Evolutionary conservation across 2,797 vertebrate species (phyloP).

Genomic region (Australoheros facetus): DNA sequence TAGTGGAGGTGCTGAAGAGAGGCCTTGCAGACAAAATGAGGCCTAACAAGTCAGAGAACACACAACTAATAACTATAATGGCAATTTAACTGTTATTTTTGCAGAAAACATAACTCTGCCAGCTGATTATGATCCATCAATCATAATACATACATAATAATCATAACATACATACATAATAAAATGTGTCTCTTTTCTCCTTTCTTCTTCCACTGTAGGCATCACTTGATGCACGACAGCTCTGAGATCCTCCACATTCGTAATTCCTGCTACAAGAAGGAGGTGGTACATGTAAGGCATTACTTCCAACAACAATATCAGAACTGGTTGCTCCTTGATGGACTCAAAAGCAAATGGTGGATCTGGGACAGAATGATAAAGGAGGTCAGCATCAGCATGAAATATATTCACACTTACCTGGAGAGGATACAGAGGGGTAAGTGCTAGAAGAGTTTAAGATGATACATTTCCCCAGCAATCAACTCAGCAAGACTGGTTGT

Average conservation of each 20-base stretch:
- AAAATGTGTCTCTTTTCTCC: background rate
- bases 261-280: slow-evolving; percentile 82
- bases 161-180: background rate
- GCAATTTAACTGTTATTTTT: background rate
- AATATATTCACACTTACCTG: slow-evolving; percentile 85
- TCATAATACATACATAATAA: too few species aligned
- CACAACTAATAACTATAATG: background rate
- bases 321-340: slow-evolving; percentile 89
- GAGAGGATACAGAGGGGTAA: slow-evolving; percentile 85
- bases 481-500: background rate
- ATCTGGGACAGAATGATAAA: slow-evolving; percentile 83
- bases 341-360: slow-evolving; percentile 91
- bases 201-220: slow-evolving; percentile 53
- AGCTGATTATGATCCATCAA: background rate
- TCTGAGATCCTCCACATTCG: slow-evolving; percentile 84
- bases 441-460: slow-evolving; percentile 16
- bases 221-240: slow-evolving; percentile 84
- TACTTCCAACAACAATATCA: slow-evolving; percentile 85
- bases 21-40: slow-evolving; percentile 81
- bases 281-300: slow-evolving; percentile 78
- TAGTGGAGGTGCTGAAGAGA: slow-evolving; percentile 88
- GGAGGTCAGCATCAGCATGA: slow-evolving; percentile 81
- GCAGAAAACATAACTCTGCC: background rate
- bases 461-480: background rate
- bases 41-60: slow-evolving; percentile 77